Evolutionary conservation across 2,888 invertebrate genomes (phyloP).

Genomic region (Oscheius sp.): DNA sequence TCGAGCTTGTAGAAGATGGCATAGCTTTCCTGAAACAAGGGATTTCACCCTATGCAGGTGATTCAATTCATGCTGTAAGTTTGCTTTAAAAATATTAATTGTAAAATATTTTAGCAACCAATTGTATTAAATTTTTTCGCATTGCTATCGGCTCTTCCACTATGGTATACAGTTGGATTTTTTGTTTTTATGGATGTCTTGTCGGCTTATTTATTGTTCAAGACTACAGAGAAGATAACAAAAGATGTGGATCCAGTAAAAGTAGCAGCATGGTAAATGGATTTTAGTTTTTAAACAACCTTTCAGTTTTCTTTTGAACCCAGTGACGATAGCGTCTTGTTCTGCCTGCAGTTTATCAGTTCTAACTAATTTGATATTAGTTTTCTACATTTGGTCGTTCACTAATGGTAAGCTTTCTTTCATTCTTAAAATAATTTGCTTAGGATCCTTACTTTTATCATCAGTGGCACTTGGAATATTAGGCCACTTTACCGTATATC

Average conservation of each 20-base stretch:
- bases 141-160: background rate
- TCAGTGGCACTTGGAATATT: constrained; percentile 19
- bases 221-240: background rate
- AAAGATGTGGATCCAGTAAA: too few relatives aligned
- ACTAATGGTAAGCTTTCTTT: constrained; percentile 31
- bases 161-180: background rate
- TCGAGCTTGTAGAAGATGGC: constrained; percentile 25
- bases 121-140: constrained; percentile 6
- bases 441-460: constrained; percentile 1
- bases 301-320: constrained; percentile 66
- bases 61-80: constrained; percentile 24
- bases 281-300: too few relatives aligned
- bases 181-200: constrained; percentile 7
- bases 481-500: constrained; percentile 32
- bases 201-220: background rate
- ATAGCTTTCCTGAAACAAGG: constrained; percentile 37
- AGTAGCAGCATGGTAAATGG: constrained; percentile 11
- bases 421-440: background rate
- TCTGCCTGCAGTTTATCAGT: constrained; percentile 57
- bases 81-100: background rate
- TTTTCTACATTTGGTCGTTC: constrained; percentile 38
- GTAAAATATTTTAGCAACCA: constrained; percentile 10
- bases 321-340: constrained; percentile 57
- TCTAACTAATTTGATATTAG: constrained; percentile 51
- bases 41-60: constrained; percentile 36